Percentiles rank a stretch among this genome's conserved stretches.
These are phyloP conservation scores for Penaeus indicus DNA, from an alignment of 1,140 invertebrate genomes.

Conservation along the genomic window DNA sequence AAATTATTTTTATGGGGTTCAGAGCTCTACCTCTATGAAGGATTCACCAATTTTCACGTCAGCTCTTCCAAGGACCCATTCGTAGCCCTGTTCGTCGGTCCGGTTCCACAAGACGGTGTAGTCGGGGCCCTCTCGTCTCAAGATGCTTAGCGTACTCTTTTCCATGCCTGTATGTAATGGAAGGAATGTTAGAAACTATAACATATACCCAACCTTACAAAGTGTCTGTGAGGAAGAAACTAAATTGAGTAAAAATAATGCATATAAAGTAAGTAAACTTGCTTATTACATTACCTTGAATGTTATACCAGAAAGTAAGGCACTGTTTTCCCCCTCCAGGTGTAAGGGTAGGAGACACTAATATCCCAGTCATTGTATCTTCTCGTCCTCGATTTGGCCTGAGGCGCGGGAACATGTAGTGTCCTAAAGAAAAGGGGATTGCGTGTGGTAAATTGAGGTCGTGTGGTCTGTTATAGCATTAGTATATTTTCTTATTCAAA, in stretches of 20 bases:
- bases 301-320: constrained; percentile 58
- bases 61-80: constrained; percentile 23
- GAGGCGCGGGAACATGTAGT: constrained; percentile 49
- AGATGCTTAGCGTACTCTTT: not conserved
- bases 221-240: not conserved
- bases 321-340: constrained; percentile 50
- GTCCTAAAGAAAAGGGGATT: constrained; percentile 28
- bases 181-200: not conserved
- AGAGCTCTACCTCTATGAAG: no score
- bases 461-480: no score
- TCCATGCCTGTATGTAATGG: not conserved
- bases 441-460: not conserved
- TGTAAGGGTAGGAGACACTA: constrained; percentile 24
- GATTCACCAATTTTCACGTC: constrained; percentile 15
- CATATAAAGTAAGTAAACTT: not conserved
- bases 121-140: not conserved
- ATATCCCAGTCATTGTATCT: constrained; percentile 16
- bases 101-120: constrained; percentile 23
- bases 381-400: not conserved
- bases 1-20: no score
- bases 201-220: not conserved
- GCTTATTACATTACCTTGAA: constrained; percentile 34
- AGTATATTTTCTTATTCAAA: no score
- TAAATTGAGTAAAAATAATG: not conserved
- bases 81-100: not conserved